Evolutionary conservation across 2,113 vertebrate genomes (phyloP).

Genomic region (Scytalopus superciliaris): DNA sequence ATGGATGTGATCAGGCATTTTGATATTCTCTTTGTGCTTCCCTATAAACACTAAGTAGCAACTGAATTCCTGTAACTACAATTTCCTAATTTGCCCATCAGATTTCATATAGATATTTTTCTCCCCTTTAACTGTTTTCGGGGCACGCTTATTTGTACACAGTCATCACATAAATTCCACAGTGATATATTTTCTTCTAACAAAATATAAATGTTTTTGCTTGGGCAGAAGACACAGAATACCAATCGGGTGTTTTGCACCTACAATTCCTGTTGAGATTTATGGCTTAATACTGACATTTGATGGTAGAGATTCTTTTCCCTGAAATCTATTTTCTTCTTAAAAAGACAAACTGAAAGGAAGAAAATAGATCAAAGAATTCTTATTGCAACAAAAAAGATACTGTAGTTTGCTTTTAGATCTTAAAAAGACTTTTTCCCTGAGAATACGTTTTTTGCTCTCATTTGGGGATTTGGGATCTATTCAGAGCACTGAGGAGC

Average conservation of each 20-base stretch:
- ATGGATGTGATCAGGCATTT: slow-evolving; percentile 54
- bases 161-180: slow-evolving; percentile 37
- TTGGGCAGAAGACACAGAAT: slow-evolving; percentile 3
- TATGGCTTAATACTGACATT: slow-evolving; percentile 41
- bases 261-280: slow-evolving; percentile 19
- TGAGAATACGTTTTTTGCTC: background rate
- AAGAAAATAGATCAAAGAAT: slow-evolving; percentile 50
- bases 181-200: slow-evolving; percentile 42
- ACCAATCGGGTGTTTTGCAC: slow-evolving; percentile 19
- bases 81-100: slow-evolving; percentile 52
- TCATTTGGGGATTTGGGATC: slow-evolving; percentile 17
- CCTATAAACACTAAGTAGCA: slow-evolving; percentile 31
- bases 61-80: slow-evolving; percentile 45
- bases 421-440: slow-evolving; percentile 38
- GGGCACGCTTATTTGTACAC: background rate
- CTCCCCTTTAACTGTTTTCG: slow-evolving; percentile 18
- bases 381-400: slow-evolving; percentile 43
- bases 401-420: slow-evolving; percentile 31
- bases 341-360: background rate
- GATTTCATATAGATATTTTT: slow-evolving; percentile 53
- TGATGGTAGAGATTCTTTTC: background rate
- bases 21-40: slow-evolving; percentile 60
- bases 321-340: slow-evolving; percentile 46
- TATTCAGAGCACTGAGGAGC: slow-evolving; percentile 38
- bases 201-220: slow-evolving; percentile 24